phyloP scores from a whole-genome alignment of 2,113 vertebrate genomes.

The Alethe diademata region DNA sequence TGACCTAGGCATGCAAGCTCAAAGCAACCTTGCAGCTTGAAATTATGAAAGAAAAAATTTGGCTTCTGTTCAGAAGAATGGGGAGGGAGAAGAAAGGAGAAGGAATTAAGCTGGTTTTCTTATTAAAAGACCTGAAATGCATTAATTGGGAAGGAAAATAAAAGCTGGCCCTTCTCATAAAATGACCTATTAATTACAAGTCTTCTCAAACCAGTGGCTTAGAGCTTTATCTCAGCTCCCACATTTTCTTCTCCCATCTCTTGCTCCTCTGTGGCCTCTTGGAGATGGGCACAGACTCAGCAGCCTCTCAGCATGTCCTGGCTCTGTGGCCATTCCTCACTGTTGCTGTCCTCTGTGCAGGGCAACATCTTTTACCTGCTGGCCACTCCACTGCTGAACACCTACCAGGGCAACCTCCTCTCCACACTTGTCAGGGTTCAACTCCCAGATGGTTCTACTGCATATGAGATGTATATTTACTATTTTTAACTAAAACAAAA shows the following conservation, averaged over 20 bases:
- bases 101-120: background rate
- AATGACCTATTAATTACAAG: background rate
- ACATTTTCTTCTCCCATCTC: background rate
- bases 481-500: background rate
- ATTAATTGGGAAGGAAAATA: constrained; percentile 6
- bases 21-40: background rate
- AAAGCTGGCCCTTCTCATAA: background rate
- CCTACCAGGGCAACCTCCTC: background rate
- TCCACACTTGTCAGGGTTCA: background rate
- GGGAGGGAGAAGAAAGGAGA: background rate
- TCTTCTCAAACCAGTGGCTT: background rate
- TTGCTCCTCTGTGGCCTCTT: background rate
- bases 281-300: background rate
- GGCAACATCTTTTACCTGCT: background rate
- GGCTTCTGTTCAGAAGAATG: background rate
- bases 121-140: background rate
- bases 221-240: background rate
- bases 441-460: background rate
- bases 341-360: background rate
- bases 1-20: background rate
- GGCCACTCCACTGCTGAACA: background rate
- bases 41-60: background rate
- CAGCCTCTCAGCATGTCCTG: rapidly evolving
- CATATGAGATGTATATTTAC: background rate
- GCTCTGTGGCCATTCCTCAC: background rate